Base-by-base conservation (phyloP, 1,140 invertebrate species). In the Seison nebaliae region DNA sequence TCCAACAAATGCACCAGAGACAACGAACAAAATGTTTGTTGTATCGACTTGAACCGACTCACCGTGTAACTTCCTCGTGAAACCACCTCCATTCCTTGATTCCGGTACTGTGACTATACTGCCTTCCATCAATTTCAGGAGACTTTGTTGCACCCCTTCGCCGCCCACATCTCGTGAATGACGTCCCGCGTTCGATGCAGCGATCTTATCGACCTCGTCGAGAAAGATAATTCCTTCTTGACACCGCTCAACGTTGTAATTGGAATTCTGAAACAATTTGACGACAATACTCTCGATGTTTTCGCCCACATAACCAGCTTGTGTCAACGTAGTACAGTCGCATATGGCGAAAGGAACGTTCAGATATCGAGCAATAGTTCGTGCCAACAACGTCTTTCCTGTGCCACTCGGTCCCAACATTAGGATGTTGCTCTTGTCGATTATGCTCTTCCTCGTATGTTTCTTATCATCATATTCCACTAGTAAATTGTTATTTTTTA, bases 121-220 rank as follows among this genome's bases (percentile, higher is more conserved):
- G 19, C 91, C 91, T 63, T 98, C 91, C 8, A 98, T 61, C 75
- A 98, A 84, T 65, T 88, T 60, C 9, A 69, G 49, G 50, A 69
- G 56, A 8, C 65, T 80, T 54, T 93, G 88, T 53, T 98, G 91
- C 0, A 96, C 88, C 26, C 88, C 91, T 62, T 98, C 88, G 49
- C 75, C 86, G 39, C 84, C 84, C 7, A 98, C 86, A 61, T 94
- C 88, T 44, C 88, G 63, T 22, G 93, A 60, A 52, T 91, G 81
- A 60, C 93, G 81, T 48, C 91, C 86, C 11, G 84, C 83, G 20
- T 83, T 80, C 4, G 91, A 83, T 3, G 26, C 81, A 5, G 84
- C 84, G 45, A 98, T 96, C 66, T 98, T 98, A 56, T 98, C 91
- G n/a, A 98, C 81, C 61, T 96, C 88, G 57, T 96, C 88, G 38